These are phyloP conservation scores for Corythornis madagascariensis DNA, from an alignment of 2,113 vertebrate species.

Conservation along the genomic window DNA sequence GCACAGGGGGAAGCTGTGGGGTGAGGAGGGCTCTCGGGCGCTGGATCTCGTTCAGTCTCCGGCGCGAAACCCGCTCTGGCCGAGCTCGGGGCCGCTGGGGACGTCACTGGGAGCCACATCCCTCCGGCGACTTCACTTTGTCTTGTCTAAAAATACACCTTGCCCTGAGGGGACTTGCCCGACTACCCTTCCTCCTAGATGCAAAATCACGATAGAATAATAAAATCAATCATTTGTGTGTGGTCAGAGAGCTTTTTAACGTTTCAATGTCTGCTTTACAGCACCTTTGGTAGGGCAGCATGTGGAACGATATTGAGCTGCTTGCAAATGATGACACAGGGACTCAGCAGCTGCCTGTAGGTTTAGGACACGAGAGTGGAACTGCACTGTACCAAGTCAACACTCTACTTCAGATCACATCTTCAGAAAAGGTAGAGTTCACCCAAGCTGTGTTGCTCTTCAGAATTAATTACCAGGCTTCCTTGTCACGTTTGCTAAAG, in stretches of 20 bases:
- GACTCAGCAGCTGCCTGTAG: constrained; percentile 75
- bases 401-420: constrained; percentile 84
- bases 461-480: neutral
- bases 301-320: constrained; percentile 91
- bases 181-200: neutral
- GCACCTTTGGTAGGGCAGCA: neutral
- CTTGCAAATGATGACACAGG: constrained; percentile 87
- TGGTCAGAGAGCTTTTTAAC: fast-evolving
- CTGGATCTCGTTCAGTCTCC: neutral
- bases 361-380: constrained; percentile 78
- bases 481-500: neutral
- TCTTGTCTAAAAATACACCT: fast-evolving
- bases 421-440: constrained; percentile 80
- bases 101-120: neutral
- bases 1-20: neutral
- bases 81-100: neutral
- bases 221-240: fast-evolving
- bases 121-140: too few species aligned
- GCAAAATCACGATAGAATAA: fast-evolving
- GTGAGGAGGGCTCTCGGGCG: neutral
- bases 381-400: constrained; percentile 90
- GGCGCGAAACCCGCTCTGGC: fast-evolving
- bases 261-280: too few species aligned
- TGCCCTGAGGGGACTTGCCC: fast-evolving
- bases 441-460: neutral